Evolutionary conservation across 2,888 invertebrate genomes (phyloP), one percentile per base, ranked within the genome.

Genomic region (Blastobasis lacticolella): DNA sequence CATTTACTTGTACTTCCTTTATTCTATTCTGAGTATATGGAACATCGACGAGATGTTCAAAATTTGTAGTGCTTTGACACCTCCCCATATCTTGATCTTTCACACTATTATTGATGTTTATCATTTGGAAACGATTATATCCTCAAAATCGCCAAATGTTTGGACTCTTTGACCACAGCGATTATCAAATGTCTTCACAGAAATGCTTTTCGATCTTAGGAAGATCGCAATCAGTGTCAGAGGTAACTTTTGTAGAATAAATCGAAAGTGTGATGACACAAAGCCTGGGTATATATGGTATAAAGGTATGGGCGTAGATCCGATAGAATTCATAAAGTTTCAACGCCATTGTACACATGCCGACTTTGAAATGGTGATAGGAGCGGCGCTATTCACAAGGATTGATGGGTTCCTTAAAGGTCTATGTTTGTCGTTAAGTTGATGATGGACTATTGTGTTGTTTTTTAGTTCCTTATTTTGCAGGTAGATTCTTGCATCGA

Each of bases 251-350:
- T 60, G 57, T 67, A 55, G 47, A 45, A 53, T n/a, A 61, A 67
- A 70, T 69, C 64, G 61, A 64, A 67, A 69, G 65, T 66, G 62
- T 63, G 62, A 61, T 65, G 61, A 51, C 49, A 49, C 49, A 40
- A 8, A 40, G 40, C 9, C 6, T 40, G 7, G 6, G 10, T 9
- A 9, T 42, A 42, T 42, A 42, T 42, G 53, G 57, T 57, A n/a
- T n/a, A n/a, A n/a, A n/a, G n/a, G n/a, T n/a, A 62, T 63, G 61
- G 41, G 54, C 63, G 65, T 64, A 64, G 71, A 76, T 75, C 63
- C 49, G 81, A 82, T 84, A 82, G 62, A 66, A 78, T 82, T 78
- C 74, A 74, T 62, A 59, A 46, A 63, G 68, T 78, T 73, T 78
- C 73, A 71, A 69, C 67, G 67, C 70, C 54, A 72, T 81, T 81